Percentiles rank a stretch among this genome's conserved stretches.
Evolutionary conservation across 2,113 vertebrate species (phyloP).

Genomic region (Crocuta crocuta): DNA sequence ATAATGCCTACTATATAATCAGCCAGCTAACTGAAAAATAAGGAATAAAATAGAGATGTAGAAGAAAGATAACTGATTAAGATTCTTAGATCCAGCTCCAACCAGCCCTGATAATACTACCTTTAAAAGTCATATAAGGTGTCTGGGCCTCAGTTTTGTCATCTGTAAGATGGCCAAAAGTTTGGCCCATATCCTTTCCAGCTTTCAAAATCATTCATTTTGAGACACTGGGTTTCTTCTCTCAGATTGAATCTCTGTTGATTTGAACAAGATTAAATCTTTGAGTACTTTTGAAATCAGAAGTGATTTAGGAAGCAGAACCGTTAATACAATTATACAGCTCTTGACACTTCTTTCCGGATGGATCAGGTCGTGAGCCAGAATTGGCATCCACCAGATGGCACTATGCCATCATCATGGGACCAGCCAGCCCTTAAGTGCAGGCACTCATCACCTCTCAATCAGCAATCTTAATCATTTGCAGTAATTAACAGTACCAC

Average conservation of each 20-base stretch:
- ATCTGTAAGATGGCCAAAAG: not conserved
- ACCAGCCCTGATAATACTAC: accelerated
- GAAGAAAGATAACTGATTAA: not conserved
- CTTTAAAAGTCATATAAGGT: not conserved
- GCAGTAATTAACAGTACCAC: slow-evolving; percentile 53
- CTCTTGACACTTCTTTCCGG: not conserved
- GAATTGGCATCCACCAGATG: slow-evolving; percentile 68
- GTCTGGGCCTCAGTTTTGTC: not conserved
- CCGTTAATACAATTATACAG: not conserved
- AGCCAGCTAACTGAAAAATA: not conserved
- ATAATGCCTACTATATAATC: not conserved
- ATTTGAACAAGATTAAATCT: not conserved
- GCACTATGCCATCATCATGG: slow-evolving; percentile 50
- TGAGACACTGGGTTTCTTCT: not conserved
- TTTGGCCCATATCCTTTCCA: not conserved
- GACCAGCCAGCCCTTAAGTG: not conserved
- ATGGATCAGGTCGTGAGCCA: not conserved
- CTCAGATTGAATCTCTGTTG: not conserved
- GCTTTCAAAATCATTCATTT: not conserved
- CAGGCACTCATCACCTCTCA: not conserved
- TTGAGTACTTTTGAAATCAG: not conserved
- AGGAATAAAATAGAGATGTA: not conserved
- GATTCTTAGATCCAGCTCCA: not conserved
- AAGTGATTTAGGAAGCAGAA: not conserved
- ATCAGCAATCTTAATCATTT: slow-evolving; percentile 37